phyloP scores from a whole-genome alignment of 2,888 invertebrate genomes.

The Xanthorhoe designata region DNA sequence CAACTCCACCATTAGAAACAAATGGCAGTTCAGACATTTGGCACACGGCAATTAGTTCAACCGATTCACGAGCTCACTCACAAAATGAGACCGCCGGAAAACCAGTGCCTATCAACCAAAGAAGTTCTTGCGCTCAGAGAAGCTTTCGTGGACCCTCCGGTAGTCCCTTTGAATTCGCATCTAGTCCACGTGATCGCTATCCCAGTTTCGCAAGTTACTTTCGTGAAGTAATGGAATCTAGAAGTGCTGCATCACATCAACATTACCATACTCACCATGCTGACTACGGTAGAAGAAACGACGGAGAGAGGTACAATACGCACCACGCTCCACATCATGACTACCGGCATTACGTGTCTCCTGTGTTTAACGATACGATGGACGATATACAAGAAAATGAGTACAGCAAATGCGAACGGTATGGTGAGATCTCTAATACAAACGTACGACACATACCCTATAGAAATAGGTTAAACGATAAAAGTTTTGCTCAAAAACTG shows the following conservation, averaged over 20 bases:
- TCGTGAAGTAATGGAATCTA: conserved; percentile 71
- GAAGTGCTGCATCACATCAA: conserved; percentile 55
- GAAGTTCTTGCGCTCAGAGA: conserved; percentile 62
- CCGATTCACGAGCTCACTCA: conserved; percentile 55
- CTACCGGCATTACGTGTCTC: conserved; percentile 78
- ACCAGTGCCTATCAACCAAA: conserved; percentile 65
- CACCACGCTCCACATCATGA: conserved; percentile 68
- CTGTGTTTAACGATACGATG: conserved; percentile 76
- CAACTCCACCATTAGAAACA: conserved; percentile 65
- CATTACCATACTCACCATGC: conserved; percentile 63
- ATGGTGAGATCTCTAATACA: conserved; percentile 78
- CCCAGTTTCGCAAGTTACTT: conserved; percentile 79
- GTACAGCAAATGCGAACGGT: conserved; percentile 79
- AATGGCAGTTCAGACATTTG: conserved; percentile 80
- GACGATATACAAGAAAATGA: conserved; percentile 82
- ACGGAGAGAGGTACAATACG: conserved; percentile 68
- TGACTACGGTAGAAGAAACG: conserved; percentile 64
- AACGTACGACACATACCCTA: conserved; percentile 62
- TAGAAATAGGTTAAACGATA: conserved; percentile 71
- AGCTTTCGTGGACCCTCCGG: conserved; percentile 61
- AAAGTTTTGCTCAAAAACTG: conserved; percentile 76
- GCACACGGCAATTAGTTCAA: conserved; percentile 67
- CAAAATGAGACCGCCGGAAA: conserved; percentile 55
- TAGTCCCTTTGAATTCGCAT: conserved; percentile 69
- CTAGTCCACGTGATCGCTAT: conserved; percentile 77